Conservation (phyloP, 2,888 invertebrate species). For the Sarcophaga rosellei region DNA sequence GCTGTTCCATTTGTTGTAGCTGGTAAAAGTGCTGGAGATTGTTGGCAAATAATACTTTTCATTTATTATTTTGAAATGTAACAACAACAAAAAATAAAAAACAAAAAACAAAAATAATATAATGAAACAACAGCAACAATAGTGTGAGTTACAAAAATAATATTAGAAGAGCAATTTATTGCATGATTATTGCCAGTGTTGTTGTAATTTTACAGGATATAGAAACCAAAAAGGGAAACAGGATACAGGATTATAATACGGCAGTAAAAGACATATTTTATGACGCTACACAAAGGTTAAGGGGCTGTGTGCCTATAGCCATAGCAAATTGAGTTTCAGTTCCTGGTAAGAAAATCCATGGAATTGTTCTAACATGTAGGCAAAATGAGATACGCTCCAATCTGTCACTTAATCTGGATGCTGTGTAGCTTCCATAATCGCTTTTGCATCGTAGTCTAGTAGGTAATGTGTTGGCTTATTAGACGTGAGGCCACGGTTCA, state of each 20-base stretch:
- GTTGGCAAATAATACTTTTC: conserved; percentile 1
- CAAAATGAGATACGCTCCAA: no score
- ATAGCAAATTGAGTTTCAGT: no score
- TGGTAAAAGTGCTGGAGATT: not conserved
- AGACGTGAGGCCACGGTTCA: no score
- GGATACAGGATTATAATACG: not conserved
- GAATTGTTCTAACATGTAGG: no score
- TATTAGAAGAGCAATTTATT: conserved; percentile 39
- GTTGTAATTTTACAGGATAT: not conserved
- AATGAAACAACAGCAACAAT: not conserved
- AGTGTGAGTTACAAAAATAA: not conserved
- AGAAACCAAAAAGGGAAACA: not conserved
- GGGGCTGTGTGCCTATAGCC: no score
- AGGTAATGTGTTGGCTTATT: no score
- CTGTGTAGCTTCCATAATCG: no score
- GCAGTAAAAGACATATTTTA: not conserved
- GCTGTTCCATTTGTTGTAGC: not conserved
- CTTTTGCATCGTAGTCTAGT: no score
- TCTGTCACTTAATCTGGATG: no score
- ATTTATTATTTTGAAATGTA: not conserved
- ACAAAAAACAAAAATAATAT: not conserved
- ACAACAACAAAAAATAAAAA: not conserved
- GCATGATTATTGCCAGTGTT: not conserved
- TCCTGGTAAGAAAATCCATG: no score
- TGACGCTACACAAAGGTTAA: not conserved